Evolutionary conservation across 2,113 vertebrate genomes (phyloP).

Genomic region (Cyprinus carpio): DNA sequence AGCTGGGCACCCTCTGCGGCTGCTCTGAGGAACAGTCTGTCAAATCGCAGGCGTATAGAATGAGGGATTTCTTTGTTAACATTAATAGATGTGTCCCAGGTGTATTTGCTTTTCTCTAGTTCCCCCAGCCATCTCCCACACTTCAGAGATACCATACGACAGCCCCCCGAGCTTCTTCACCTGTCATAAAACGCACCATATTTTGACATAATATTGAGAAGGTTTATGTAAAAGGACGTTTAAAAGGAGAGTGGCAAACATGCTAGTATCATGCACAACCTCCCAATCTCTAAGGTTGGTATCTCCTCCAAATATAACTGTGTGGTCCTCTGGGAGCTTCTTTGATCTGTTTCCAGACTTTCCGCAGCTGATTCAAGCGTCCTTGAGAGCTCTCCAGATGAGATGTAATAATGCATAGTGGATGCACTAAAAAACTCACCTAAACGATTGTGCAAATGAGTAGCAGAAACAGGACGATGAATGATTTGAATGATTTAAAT

Average conservation of each 20-base stretch:
- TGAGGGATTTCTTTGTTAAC: conserved; percentile 70
- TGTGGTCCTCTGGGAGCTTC: conserved; percentile 70
- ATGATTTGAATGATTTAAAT: not conserved
- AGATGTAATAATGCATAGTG: conserved; percentile 84
- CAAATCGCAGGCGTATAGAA: conserved; percentile 77
- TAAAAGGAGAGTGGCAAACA: not conserved
- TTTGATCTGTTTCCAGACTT: conserved; percentile 75
- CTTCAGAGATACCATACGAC: conserved; percentile 72
- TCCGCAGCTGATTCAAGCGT: conserved; percentile 76
- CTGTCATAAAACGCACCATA: conserved; percentile 59
- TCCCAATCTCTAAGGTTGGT: conserved; percentile 85
- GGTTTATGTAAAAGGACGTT: too few relatives aligned
- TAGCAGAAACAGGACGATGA: not conserved
- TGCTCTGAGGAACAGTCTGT: conserved; percentile 75
- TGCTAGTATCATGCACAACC: conserved; percentile 54
- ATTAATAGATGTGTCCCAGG: conserved; percentile 83
- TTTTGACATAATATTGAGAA: not conserved
- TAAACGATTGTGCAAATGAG: too few relatives aligned
- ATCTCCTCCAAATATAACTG: conserved; percentile 85
- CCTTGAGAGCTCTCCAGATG: conserved; percentile 84
- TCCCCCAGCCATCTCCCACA: conserved; percentile 81
- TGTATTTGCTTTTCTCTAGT: conserved; percentile 80
- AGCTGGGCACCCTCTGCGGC: conserved; percentile 65
- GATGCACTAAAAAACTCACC: conserved; percentile 75
- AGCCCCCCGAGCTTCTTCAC: conserved; percentile 73